Conservation (phyloP, 2,888 invertebrate genomes). For the Clanis bilineata region DNA sequence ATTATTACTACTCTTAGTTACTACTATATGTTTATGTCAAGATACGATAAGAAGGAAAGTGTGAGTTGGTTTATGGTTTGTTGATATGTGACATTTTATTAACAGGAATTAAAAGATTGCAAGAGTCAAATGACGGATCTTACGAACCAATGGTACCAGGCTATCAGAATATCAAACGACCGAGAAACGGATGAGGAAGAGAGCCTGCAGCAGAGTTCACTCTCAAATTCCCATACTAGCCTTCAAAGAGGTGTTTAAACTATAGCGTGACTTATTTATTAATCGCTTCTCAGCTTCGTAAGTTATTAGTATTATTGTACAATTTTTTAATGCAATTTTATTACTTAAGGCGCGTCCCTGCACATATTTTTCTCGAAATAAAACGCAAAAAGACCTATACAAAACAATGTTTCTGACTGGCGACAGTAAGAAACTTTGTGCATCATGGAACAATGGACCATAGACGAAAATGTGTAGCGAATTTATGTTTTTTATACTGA, state of each 20-base stretch:
- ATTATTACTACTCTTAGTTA: no score
- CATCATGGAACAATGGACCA: no score
- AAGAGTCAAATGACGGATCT: conserved; percentile 98
- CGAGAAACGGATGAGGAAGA: conserved; percentile 91
- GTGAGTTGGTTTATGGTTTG: no score
- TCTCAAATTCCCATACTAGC: conserved; percentile 66
- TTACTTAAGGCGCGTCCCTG: no score
- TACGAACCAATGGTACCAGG: conserved; percentile 98
- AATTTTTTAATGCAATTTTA: neutral
- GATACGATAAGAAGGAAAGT: no score
- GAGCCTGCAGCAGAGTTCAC: conserved; percentile 60
- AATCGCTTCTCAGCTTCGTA: neutral
- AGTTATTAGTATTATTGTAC: conserved; percentile 11
- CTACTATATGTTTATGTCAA: no score
- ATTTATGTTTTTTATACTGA: no score
- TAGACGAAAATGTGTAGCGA: no score
- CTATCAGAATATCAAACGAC: conserved; percentile 93
- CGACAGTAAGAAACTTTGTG: no score
- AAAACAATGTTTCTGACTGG: no score
- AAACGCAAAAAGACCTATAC: no score
- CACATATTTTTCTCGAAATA: no score
- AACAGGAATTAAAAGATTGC: conserved; percentile 95
- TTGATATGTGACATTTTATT: neutral
- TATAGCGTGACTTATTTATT: neutral
- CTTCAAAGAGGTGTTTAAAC: conserved; percentile 67